Conservation (phyloP, 1,140 invertebrate species). For the Phortica variegata region DNA sequence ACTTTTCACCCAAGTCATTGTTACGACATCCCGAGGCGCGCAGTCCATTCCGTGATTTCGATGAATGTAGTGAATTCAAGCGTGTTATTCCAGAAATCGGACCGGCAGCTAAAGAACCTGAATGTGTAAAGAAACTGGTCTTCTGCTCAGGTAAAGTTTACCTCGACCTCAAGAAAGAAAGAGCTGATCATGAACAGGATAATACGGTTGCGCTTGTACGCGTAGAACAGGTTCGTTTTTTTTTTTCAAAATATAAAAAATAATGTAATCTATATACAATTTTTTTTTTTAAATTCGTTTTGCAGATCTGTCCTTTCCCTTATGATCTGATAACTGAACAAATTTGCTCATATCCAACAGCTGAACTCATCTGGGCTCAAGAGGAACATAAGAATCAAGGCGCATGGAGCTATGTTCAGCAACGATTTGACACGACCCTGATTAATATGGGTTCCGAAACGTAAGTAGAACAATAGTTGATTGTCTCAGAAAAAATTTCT, state of each 20-base stretch:
- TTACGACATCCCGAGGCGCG: conserved; percentile 92
- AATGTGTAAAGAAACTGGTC: conserved; percentile 79
- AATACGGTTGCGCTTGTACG: conserved; percentile 81
- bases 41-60: conserved; percentile 93
- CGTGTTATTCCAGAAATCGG: conserved; percentile 81
- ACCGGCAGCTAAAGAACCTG: conserved; percentile 67
- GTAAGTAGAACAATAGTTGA: conserved; percentile 28
- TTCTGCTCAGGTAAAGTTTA: conserved; percentile 97
- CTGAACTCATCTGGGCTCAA: conserved; percentile 88
- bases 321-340: conserved; percentile 91
- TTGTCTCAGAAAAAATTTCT: neutral
- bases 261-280: neutral
- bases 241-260: neutral
- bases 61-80: conserved; percentile 73
- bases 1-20: conserved; percentile 97
- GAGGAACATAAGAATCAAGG: conserved; percentile 99
- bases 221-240: conserved; percentile 94
- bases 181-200: conserved; percentile 76
- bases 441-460: conserved; percentile 19
- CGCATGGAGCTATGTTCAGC: conserved; percentile 90
- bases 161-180: conserved; percentile 89
- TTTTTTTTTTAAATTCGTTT: too few species aligned
- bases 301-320: conserved; percentile 93
- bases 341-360: conserved; percentile 87
- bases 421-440: conserved; percentile 82